Base-by-base conservation (phyloP, 2,113 vertebrate genomes). In the Scolopax mira region DNA sequence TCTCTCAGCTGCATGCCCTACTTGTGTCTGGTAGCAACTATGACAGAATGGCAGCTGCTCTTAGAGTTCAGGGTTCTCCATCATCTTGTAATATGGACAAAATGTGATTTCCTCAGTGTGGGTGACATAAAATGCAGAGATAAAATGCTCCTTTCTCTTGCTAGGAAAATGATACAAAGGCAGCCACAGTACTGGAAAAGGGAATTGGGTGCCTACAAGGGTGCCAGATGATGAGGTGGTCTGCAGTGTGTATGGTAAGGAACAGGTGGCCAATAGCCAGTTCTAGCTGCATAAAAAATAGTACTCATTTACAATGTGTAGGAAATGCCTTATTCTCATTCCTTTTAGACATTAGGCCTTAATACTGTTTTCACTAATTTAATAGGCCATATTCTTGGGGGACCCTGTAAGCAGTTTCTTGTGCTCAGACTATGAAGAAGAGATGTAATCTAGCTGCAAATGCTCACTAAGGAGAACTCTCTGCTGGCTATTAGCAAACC, bases 381-480 rank as follows among this genome's bases (percentile, higher is more conserved):
- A 86, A 93, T 84, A 86, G 55, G 33, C 57, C 7, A 9, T 71
- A 55, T 84, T 94, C 90, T 93, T 78, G 39, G 17, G 80, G 57
- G 79, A 90, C 24, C 8, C 49, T 84, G 22, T 41, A 44, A 67
- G 19, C 73, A 84, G 66, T 72, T 93, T 95, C 39, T 61, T 85
- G 61, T 80, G 41, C 66, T 91, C 71, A 41, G 62, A 37, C 82
- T 75, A 69, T 79, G 85, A 94, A 87, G 71, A 88, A 82, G 78
- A 87, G 65, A 61, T 24, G 55, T 84, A 94, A 92, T 89, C 77
- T 79, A 81, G 48, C 65, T 85, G 66, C 51, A 93, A 93, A 92
- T 74, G 48, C 80, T 87, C 87, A 94, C 84, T 58, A 46, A 91
- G 69, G 60, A 95, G 52, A 96, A 65, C 51, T 85, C 70, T 91